Percentiles rank a stretch among this genome's conserved stretches.
Conservation (phyloP, 2,113 vertebrate genomes). For the Mormyrus iriodes region DNA sequence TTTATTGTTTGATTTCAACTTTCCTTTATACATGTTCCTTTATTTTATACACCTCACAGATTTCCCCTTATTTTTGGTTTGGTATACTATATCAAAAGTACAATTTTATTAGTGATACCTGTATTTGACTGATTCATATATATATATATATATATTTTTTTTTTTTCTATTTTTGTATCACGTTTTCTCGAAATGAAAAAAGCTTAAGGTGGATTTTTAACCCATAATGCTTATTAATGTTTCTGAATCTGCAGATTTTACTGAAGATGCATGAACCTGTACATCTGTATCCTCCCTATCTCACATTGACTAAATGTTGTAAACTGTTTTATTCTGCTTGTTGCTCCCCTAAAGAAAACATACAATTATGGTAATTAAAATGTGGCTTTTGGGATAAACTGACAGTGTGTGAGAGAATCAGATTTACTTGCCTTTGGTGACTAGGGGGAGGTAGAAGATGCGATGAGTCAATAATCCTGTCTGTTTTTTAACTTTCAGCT, state of each 20-base stretch:
- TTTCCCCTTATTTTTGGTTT: neutral
- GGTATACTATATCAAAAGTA: neutral
- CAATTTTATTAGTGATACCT: neutral
- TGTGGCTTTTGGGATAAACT: constrained; percentile 11
- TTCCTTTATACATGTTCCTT: neutral
- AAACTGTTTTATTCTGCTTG: constrained; percentile 7
- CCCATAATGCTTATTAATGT: neutral
- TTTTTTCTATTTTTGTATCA: neutral
- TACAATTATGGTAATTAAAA: neutral
- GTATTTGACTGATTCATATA: neutral
- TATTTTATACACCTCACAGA: neutral
- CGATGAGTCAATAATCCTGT: constrained; percentile 64
- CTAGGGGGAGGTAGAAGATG: constrained; percentile 18
- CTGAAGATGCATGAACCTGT: neutral
- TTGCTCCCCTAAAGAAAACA: neutral
- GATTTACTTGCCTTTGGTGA: constrained; percentile 17
- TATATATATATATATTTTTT: too few relatives aligned
- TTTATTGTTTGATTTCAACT: neutral
- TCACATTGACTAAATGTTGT: neutral
- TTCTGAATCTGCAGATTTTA: neutral
- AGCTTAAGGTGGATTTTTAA: neutral
- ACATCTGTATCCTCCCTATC: neutral
- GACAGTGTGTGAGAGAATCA: neutral
- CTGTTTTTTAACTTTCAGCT: constrained; percentile 86
- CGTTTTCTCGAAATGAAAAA: neutral